A percentile compares a stretch with the other conserved stretches of the same genome.
These are phyloP conservation scores for Botia almorhae DNA, from an alignment of 2,797 vertebrate genomes.

Conservation along the genomic window DNA sequence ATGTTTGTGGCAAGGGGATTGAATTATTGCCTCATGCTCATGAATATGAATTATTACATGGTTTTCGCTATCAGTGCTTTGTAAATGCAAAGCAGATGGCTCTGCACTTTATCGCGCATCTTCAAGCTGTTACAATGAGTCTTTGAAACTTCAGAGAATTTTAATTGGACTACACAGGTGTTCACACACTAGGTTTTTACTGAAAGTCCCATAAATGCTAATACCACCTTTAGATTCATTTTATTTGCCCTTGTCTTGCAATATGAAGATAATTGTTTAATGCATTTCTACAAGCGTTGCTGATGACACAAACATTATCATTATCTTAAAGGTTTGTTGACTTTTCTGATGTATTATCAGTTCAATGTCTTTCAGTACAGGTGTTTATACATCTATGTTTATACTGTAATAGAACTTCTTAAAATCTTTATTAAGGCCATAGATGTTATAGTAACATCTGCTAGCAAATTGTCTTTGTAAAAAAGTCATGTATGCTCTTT, in stretches of 20 bases:
- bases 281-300: not conserved
- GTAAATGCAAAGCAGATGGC: conserved; percentile 22
- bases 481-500: not conserved
- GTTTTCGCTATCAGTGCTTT: conserved; percentile 7
- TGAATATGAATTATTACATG: conserved; percentile 40
- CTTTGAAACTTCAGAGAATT: conserved; percentile 28
- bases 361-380: not conserved
- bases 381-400: not conserved
- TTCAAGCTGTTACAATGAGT: conserved; percentile 9
- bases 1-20: conserved; percentile 23
- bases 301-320: not conserved
- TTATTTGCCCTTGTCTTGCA: not conserved
- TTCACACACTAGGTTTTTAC: conserved; percentile 8
- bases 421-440: not conserved
- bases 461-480: not conserved
- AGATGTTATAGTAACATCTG: not conserved
- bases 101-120: conserved; percentile 14
- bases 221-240: conserved; percentile 21
- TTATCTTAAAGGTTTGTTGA: not conserved
- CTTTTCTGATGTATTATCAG: not conserved
- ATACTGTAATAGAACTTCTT: not conserved
- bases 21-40: conserved; percentile 34
- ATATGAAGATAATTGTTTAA: not conserved
- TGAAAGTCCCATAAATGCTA: not conserved
- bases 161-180: conserved; percentile 11